Conservation (phyloP, 2,888 invertebrate species). For the Plusia festucae region DNA sequence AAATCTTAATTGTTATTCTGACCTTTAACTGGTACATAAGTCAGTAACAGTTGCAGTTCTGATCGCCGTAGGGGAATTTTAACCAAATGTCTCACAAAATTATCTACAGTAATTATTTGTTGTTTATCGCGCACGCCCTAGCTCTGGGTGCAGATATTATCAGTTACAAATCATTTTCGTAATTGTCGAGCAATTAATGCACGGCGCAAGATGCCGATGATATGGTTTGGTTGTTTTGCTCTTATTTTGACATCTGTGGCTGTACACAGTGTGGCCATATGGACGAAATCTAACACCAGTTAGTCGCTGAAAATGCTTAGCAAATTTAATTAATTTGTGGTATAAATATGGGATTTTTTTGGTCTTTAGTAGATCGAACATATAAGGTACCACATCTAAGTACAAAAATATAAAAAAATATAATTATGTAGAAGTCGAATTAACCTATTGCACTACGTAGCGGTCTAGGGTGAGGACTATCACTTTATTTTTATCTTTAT, state of each 20-base stretch:
- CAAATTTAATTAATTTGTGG: no score
- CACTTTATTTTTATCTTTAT: no score
- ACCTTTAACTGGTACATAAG: slow-evolving; percentile 29
- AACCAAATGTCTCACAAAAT: slow-evolving; percentile 40
- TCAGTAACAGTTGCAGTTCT: slow-evolving; percentile 24
- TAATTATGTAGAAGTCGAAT: no score
- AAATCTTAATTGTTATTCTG: slow-evolving; percentile 1
- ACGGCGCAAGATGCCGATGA: slow-evolving; percentile 57
- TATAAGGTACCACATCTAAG: no score
- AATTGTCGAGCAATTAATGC: slow-evolving; percentile 72
- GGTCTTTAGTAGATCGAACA: no score
- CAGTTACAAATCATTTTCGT: slow-evolving; percentile 71
- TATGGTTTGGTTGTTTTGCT: slow-evolving; percentile 25
- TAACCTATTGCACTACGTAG: no score
- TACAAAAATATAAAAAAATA: no score
- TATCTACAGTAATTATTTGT: slow-evolving; percentile 67
- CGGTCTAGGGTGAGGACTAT: no score
- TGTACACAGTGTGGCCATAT: neutral
- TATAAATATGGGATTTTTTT: no score
- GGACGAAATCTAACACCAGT: neutral
- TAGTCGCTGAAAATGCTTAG: no score
- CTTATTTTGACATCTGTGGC: slow-evolving; percentile 28
- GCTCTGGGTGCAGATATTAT: slow-evolving; percentile 60
- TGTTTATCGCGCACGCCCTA: slow-evolving; percentile 60
- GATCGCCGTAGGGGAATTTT: slow-evolving; percentile 48